Evolutionary conservation across 2,888 invertebrate genomes (phyloP).

Genomic region (Himalopsyche tibetana): DNA sequence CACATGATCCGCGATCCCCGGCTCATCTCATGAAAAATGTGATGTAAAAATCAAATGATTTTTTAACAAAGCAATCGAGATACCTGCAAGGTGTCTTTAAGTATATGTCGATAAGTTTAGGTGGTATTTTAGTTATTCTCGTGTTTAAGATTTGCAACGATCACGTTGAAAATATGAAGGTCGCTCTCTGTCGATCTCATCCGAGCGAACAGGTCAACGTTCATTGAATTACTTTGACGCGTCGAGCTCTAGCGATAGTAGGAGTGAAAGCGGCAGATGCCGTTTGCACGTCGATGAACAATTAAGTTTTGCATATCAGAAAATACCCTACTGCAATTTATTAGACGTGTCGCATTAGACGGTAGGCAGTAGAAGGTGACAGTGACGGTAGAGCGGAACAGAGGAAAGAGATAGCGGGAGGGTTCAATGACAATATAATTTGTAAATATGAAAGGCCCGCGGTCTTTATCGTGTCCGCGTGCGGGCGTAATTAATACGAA

Average conservation of each 20-base stretch:
- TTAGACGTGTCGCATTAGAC: constrained; percentile 49
- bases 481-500: constrained; percentile 70
- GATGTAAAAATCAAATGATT: constrained; percentile 66
- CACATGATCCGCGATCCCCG: constrained; percentile 58
- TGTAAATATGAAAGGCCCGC: constrained; percentile 70
- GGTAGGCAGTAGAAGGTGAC: constrained; percentile 45
- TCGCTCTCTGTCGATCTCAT: constrained; percentile 53
- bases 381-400: constrained; percentile 73
- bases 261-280: neutral
- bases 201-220: neutral
- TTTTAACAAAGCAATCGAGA: constrained; percentile 65
- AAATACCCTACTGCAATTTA: constrained; percentile 50
- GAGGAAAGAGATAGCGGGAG: constrained; percentile 76
- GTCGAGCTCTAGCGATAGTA: neutral
- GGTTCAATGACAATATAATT: constrained; percentile 78
- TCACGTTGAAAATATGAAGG: constrained; percentile 29
- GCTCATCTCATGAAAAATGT: constrained; percentile 60
- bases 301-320: constrained; percentile 64
- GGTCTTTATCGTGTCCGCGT: constrained; percentile 59
- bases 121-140: constrained; percentile 84
- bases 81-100: constrained; percentile 65
- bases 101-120: constrained; percentile 55
- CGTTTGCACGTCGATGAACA: constrained; percentile 63
- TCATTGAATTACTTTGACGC: constrained; percentile 25
- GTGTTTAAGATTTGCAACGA: constrained; percentile 68